Percentiles rank a stretch among this genome's conserved stretches.
These are phyloP conservation scores for Champsocephalus esox DNA, from an alignment of 2,797 vertebrate genomes.

Conservation along the genomic window DNA sequence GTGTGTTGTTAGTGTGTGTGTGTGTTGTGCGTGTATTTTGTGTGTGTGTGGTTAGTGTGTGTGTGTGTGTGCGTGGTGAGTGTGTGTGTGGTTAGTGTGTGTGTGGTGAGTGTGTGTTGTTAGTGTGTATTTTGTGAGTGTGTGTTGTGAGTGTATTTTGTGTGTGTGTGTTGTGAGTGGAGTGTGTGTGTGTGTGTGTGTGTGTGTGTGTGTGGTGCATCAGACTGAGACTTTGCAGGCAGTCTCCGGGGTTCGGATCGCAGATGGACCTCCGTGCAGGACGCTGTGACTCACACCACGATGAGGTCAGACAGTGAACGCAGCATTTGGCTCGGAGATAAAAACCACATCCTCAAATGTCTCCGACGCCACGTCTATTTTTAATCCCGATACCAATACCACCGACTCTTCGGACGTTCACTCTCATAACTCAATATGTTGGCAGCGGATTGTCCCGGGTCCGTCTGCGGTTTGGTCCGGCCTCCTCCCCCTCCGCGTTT, in stretches of 20 bases:
- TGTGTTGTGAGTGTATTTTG: too few species aligned
- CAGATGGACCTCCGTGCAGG: conserved; percentile 58
- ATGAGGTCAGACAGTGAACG: conserved; percentile 79
- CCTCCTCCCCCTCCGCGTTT: too few species aligned
- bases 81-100: too few species aligned
- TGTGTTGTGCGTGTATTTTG: too few species aligned
- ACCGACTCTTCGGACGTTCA: conserved; percentile 42
- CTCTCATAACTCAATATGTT: conserved; percentile 19
- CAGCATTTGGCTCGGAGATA: conserved; percentile 63
- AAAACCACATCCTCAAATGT: conserved; percentile 69
- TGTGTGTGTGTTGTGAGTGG: too few species aligned
- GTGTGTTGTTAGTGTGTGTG: too few species aligned
- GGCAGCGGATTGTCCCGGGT: background rate
- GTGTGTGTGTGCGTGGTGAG: too few species aligned
- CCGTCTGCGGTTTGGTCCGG: too few species aligned
- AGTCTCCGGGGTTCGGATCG: conserved; percentile 20
- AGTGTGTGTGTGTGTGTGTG: too few species aligned
- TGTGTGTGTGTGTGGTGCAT: background rate
- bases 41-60: too few species aligned
- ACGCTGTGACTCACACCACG: conserved; percentile 64
- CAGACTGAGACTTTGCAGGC: conserved; percentile 44
- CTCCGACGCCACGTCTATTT: conserved; percentile 75
- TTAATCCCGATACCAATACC: conserved; percentile 47
- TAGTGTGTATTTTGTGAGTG: too few species aligned
- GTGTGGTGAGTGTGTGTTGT: too few species aligned